Evolutionary conservation across 2,113 vertebrate species (phyloP), one percentile per base, ranked within the genome.

Genomic region (Megaceryle torquata): DNA sequence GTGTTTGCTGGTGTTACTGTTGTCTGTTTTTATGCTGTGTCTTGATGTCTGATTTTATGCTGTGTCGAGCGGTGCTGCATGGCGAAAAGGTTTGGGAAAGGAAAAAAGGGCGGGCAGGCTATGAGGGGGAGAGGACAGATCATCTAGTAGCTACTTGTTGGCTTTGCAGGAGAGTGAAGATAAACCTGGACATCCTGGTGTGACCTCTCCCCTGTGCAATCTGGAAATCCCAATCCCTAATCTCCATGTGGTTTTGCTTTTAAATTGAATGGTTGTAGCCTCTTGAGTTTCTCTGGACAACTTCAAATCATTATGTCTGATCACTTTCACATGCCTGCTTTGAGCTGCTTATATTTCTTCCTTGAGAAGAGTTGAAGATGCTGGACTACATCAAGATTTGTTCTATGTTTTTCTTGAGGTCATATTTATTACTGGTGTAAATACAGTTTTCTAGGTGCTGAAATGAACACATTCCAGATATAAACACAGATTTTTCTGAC

Each of bases 181-280:
- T 85, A 92, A 87, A 91, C 13, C 44, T 79, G 31, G 22, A 72
- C 57, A 85, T 92, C 61, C 61, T 56, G 25, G 25, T 76, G n/a
- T 87, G 81, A 89, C 67, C 84, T 94, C 84, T 76, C 21, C 16
- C 29, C 37, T 56, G 16, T 50, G 15, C 50, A 67, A 70, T 41
- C 67, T 84, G 43, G 46, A 90, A 80, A 83, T 93, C 72, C n/a
- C 87, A 85, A 6, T 94, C 74, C 5, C 1, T 91, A 95, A 89
- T 94, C 84, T 93, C 63, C 9, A 2, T 54, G 51, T 82, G 46
- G 18, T 95, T 97, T 92, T 91, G 78, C 67, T 91, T 94, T 96
- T 89, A 93, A 80, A 70, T 69, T 81, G 82, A 88, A 69, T n/a
- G 68, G 31, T 41, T 35, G 59, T 76, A 76, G 41, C 26, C 46